A percentile compares a stretch with the other conserved stretches of the same genome.
Conservation (phyloP, 2,888 invertebrate genomes). For the Acleris sparsana region DNA sequence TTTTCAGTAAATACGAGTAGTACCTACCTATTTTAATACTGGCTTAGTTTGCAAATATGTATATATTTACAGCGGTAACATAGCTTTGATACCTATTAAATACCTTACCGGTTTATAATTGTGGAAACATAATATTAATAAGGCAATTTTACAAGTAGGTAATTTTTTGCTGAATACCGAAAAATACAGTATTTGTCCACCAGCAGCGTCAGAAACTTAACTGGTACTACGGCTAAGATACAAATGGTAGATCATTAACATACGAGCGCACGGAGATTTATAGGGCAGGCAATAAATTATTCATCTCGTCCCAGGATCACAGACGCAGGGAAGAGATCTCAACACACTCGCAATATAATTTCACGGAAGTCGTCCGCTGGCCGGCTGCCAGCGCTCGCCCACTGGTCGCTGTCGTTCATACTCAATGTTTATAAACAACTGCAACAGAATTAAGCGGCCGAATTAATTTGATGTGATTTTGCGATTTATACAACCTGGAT, state of each 20-base stretch:
- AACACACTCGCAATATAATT: slow-evolving; percentile 57
- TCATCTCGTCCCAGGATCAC: slow-evolving; percentile 40
- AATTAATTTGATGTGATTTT: slow-evolving; percentile 39
- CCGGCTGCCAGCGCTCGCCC: slow-evolving; percentile 60
- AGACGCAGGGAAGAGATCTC: slow-evolving; percentile 55
- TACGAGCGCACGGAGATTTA: slow-evolving; percentile 29
- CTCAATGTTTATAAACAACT: slow-evolving; percentile 54
- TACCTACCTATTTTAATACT: too few species aligned
- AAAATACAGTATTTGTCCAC: too few species aligned
- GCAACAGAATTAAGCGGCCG: slow-evolving; percentile 39
- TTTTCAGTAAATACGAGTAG: too few species aligned
- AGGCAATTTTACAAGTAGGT: too few species aligned
- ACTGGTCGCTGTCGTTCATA: slow-evolving; percentile 56
- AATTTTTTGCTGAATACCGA: too few species aligned
- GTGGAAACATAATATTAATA: too few species aligned
- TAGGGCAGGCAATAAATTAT: slow-evolving; percentile 39
- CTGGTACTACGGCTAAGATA: slow-evolving; percentile 4
- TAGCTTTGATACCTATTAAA: too few species aligned
- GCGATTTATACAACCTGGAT: slow-evolving; percentile 27
- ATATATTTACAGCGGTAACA: too few species aligned
- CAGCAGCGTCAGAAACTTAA: too few species aligned
- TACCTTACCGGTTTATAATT: too few species aligned
- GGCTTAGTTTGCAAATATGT: too few species aligned
- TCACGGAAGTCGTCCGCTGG: slow-evolving; percentile 66
- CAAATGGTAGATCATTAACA: slow-evolving; percentile 19